Evolutionary conservation across 2,888 invertebrate genomes (phyloP).

Genomic region (Ariolimax columbianus): DNA sequence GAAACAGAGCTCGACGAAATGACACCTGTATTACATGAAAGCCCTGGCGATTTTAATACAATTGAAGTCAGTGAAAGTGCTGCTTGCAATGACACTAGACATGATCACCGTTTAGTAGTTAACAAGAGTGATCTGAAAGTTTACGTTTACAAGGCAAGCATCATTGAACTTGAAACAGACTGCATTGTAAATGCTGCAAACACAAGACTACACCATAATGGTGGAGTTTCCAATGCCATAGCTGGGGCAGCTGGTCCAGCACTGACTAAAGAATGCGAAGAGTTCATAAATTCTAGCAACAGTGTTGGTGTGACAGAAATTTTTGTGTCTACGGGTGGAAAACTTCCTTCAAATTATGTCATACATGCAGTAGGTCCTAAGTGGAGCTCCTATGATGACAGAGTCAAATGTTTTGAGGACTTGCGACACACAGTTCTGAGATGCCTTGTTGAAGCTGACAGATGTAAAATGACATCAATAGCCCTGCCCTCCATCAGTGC

Average conservation of each 20-base stretch:
- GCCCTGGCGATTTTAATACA: not conserved
- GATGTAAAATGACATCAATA: conserved; percentile 13
- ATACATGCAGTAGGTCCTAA: conserved; percentile 52
- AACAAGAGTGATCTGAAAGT: conserved; percentile 12
- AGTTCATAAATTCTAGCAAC: conserved; percentile 1
- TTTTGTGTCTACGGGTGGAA: conserved; percentile 41
- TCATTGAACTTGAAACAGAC: conserved; percentile 49
- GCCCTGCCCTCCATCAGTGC: conserved; percentile 15
- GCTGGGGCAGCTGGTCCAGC: conserved; percentile 43
- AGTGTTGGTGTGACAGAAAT: conserved; percentile 38
- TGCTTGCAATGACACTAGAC: not conserved
- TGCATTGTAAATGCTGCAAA: conserved; percentile 55
- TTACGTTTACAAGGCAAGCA: conserved; percentile 43
- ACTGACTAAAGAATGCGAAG: conserved; percentile 37
- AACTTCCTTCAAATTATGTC: conserved; percentile 36
- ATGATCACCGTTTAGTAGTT: not conserved
- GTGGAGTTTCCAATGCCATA: conserved; percentile 51
- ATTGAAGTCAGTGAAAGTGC: too few relatives aligned
- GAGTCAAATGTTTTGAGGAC: conserved; percentile 7
- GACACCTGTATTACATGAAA: not conserved
- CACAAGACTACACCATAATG: conserved; percentile 28
- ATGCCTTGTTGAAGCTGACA: conserved; percentile 33
- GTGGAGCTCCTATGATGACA: conserved; percentile 40
- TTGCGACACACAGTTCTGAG: conserved; percentile 27
- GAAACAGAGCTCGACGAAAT: not conserved